Conservation (phyloP, 2,888 invertebrate species). For the Eupithecia abbreviata region DNA sequence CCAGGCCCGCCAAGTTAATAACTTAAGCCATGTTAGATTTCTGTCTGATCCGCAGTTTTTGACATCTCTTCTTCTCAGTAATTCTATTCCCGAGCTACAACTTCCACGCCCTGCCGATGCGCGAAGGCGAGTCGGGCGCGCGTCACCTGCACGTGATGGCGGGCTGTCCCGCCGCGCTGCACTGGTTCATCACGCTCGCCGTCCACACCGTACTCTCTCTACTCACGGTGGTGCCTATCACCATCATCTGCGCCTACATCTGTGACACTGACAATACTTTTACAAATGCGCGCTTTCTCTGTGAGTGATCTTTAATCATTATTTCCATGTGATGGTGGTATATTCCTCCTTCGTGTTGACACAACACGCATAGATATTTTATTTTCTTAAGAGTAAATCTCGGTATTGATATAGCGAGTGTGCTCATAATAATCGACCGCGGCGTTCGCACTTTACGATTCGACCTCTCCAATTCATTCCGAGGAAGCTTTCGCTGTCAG, state of each 20-base stretch:
- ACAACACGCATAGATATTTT: background rate
- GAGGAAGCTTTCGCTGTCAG: too few relatives aligned
- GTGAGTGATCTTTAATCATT: background rate
- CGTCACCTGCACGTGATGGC: background rate
- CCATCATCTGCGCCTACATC: background rate
- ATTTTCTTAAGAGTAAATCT: too few relatives aligned
- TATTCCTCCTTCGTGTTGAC: background rate
- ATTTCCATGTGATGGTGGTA: background rate
- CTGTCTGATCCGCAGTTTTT: too few relatives aligned
- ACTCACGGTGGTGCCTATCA: background rate
- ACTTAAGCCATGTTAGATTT: too few relatives aligned
- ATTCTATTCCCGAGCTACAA: constrained; percentile 73
- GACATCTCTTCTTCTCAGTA: constrained; percentile 45
- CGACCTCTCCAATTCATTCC: too few relatives aligned
- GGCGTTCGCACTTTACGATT: too few relatives aligned
- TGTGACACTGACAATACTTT: constrained; percentile 1
- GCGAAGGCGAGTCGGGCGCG: constrained; percentile 29
- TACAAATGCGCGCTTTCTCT: background rate
- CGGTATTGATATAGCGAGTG: too few relatives aligned
- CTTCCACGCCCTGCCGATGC: constrained; percentile 85
- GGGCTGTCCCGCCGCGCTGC: background rate
- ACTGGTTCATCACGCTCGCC: background rate
- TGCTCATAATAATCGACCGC: too few relatives aligned
- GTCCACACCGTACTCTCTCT: background rate
- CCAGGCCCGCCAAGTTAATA: too few relatives aligned